Percentiles rank a stretch among this genome's conserved stretches.
These are phyloP conservation scores for Drosophila triauraria DNA, from an alignment of 1,140 invertebrate species.

Conservation along the genomic window DNA sequence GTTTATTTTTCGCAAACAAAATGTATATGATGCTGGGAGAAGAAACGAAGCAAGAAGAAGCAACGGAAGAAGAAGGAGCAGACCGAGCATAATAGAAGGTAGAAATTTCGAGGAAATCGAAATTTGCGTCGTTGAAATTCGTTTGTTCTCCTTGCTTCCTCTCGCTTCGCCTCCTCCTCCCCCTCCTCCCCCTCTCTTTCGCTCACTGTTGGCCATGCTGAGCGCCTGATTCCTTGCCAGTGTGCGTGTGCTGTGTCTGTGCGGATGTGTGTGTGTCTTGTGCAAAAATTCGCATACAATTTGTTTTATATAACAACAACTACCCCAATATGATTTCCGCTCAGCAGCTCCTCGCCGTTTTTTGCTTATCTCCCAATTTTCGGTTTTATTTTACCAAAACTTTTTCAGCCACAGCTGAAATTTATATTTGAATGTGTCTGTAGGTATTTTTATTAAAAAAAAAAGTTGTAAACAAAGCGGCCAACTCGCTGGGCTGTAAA, in stretches of 20 bases:
- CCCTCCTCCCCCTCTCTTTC: background rate
- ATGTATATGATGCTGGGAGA: conserved; percentile 47
- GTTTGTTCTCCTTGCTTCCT: conserved; percentile 35
- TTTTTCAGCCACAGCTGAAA: conserved; percentile 32
- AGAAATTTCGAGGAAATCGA: conserved; percentile 82
- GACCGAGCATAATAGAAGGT: conserved; percentile 80
- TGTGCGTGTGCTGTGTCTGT: conserved; percentile 12
- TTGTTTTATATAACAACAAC: conserved; percentile 76
- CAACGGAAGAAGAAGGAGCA: conserved; percentile 18
- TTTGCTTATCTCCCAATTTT: conserved; percentile 69
- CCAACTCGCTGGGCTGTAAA: conserved; percentile 52
- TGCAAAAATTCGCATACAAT: conserved; percentile 48
- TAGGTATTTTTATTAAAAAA: conserved; percentile 18
- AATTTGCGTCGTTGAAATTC: conserved; percentile 78
- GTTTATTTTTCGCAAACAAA: conserved; percentile 69
- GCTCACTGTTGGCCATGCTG: conserved; percentile 38
- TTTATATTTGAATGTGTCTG: conserved; percentile 20
- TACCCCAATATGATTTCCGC: conserved; percentile 76
- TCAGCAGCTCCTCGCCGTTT: conserved; percentile 53
- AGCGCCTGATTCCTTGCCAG: conserved; percentile 39
- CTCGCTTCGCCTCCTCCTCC: conserved; percentile 6
- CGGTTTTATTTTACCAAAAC: conserved; percentile 42
- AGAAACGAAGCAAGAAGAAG: conserved; percentile 50
- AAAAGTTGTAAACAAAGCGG: conserved; percentile 61
- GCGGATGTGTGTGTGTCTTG: conserved; percentile 29